phyloP scores from a whole-genome alignment of 2,888 invertebrate genomes.

The Tenthredo mesomela region DNA sequence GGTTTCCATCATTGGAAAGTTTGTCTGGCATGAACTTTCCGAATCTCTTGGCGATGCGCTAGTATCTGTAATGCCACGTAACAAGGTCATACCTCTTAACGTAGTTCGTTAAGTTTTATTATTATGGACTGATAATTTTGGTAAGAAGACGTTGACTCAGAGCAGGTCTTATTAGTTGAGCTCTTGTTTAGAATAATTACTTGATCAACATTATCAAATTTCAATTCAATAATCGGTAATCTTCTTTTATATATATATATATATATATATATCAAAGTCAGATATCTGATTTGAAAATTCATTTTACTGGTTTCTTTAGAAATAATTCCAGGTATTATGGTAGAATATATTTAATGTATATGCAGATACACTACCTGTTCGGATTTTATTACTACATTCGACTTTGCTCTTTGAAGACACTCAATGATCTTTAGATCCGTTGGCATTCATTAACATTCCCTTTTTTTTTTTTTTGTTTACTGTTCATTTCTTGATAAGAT shows the following conservation, averaged over 20 bases:
- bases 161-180: background rate
- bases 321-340: background rate
- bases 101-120: slow-evolving; percentile 85
- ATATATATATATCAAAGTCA: background rate
- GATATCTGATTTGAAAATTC: background rate
- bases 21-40: slow-evolving; percentile 92
- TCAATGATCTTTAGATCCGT: background rate
- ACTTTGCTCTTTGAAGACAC: background rate
- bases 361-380: background rate
- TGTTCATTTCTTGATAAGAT: background rate
- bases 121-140: slow-evolving; percentile 28
- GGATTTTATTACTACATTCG: background rate
- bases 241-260: no score
- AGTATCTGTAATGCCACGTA: slow-evolving; percentile 85
- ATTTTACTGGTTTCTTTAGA: background rate
- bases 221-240: background rate
- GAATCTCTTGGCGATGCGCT: slow-evolving; percentile 85
- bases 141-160: background rate
- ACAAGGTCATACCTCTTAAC: slow-evolving; percentile 89
- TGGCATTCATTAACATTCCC: background rate
- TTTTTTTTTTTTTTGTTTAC: background rate
- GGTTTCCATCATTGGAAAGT: slow-evolving; percentile 92
- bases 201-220: background rate
- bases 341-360: background rate
- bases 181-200: background rate